Evolutionary conservation across 2,113 vertebrate species (phyloP), one percentile per base, ranked within the genome.

Genomic region (Chloropsis hardwickii): DNA sequence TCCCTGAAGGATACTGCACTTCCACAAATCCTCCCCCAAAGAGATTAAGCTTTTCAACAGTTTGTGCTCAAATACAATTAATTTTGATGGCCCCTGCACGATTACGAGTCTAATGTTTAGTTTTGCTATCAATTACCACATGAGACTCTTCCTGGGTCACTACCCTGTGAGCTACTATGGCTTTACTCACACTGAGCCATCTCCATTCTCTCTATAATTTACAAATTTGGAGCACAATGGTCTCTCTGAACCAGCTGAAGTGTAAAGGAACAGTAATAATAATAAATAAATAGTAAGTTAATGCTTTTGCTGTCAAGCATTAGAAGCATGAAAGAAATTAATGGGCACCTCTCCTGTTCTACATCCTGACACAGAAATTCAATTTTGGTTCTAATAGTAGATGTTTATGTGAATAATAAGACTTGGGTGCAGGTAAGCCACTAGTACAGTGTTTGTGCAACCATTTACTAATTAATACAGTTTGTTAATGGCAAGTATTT

Each of bases 41-140:
- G 81, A 94, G 81, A 93, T 94, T 96, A 81, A 69, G 92, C 74
- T 90, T 94, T 93, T 91, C 92, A 96, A 79, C 50, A 62, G 35
- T 92, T 94, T 92, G 81, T 28, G 15, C 85, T 84, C 73, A 73
- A 86, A 95, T 84, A 74, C 65, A 95, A 94, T 95, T 95, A 96
- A 90, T 96, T 96, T 71, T 76, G 57, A 97, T 64, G 61, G 39
- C 50, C 71, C 58, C 67, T 74, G 66, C 62, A 40, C 33, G 76
- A 92, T 78, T 70, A 61, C 84, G 78, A 84, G 47, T 33, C 44
- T 54, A 71, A 71, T 14, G 37, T 65, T 94, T 74, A 57, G 50
- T 67, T 96, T 88, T 92, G 6, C 0, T 70, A 66, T 81, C 51
- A 40, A 28, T 77, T 97, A 45, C 44, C 42, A 86, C 5, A 23